These are phyloP conservation scores for Melanophora roralis DNA, from an alignment of 2,888 invertebrate genomes.

Conservation along the genomic window DNA sequence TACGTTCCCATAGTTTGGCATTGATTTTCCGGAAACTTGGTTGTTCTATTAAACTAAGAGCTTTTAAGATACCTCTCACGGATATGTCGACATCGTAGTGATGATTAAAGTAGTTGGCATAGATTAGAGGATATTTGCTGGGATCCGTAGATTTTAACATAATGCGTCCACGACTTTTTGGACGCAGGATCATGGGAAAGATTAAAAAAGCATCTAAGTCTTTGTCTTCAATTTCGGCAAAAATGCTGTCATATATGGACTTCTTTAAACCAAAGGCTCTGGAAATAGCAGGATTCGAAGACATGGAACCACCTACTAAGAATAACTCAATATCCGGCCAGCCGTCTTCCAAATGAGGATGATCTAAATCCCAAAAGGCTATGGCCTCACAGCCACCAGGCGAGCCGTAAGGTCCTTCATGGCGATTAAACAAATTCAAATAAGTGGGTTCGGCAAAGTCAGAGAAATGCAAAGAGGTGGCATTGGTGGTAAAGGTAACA, in stretches of 20 bases:
- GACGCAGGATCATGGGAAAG: slow-evolving; percentile 82
- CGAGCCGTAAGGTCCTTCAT: slow-evolving; percentile 78
- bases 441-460: slow-evolving; percentile 72
- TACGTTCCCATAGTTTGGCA: slow-evolving; percentile 78
- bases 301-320: slow-evolving; percentile 79
- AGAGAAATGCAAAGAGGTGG: slow-evolving; percentile 73
- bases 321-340: slow-evolving; percentile 86
- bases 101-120: slow-evolving; percentile 83
- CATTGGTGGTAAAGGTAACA: slow-evolving; percentile 81
- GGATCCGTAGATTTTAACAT: slow-evolving; percentile 82
- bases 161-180: slow-evolving; percentile 83
- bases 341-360: slow-evolving; percentile 77
- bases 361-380: slow-evolving; percentile 81
- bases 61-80: slow-evolving; percentile 80
- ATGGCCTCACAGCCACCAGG: slow-evolving; percentile 82
- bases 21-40: slow-evolving; percentile 79
- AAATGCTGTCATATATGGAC: slow-evolving; percentile 77
- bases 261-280: slow-evolving; percentile 78
- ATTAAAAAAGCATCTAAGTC: slow-evolving; percentile 79
- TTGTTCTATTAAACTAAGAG: slow-evolving; percentile 78
- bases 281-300: slow-evolving; percentile 76
- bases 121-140: slow-evolving; percentile 81
- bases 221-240: slow-evolving; percentile 74
- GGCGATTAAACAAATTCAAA: slow-evolving; percentile 70
- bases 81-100: slow-evolving; percentile 82